phyloP scores from a whole-genome alignment of 2,797 vertebrate species.

The Choloepus didactylus region DNA sequence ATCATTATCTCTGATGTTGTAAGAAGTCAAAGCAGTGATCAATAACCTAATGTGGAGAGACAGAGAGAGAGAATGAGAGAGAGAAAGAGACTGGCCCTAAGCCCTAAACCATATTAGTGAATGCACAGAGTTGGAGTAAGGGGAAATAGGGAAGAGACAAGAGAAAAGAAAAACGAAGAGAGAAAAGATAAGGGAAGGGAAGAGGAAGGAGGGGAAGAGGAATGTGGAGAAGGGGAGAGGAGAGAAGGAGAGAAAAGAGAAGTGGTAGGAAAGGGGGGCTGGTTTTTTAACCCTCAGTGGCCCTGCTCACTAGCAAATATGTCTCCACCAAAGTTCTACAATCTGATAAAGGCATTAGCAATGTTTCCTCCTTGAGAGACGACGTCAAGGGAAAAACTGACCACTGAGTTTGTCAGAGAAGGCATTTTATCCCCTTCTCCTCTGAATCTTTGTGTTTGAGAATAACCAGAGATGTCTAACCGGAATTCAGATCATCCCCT shows the following conservation, averaged over 20 bases:
- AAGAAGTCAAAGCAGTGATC: neutral
- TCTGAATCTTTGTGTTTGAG: neutral
- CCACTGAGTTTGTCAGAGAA: neutral
- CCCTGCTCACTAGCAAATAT: neutral
- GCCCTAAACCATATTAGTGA: neutral
- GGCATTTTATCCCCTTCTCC: neutral
- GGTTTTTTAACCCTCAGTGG: neutral
- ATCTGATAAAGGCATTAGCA: neutral
- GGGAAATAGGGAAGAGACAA: neutral
- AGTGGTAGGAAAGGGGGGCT: neutral
- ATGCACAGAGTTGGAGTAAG: neutral
- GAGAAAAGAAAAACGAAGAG: neutral
- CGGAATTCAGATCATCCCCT: neutral
- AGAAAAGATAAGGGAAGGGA: neutral
- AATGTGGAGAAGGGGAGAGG: neutral
- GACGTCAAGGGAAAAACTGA: neutral
- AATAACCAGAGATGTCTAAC: slow-evolving; percentile 16
- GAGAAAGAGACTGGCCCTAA: neutral
- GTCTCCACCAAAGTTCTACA: neutral
- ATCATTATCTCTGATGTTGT: neutral
- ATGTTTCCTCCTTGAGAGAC: neutral
- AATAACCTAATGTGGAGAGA: neutral
- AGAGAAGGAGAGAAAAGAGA: neutral
- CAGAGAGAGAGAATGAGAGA: neutral
- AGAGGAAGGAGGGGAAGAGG: no score